These are phyloP conservation scores for Myotis vivesi DNA, from an alignment of 2,797 vertebrate genomes.

Conservation along the genomic window DNA sequence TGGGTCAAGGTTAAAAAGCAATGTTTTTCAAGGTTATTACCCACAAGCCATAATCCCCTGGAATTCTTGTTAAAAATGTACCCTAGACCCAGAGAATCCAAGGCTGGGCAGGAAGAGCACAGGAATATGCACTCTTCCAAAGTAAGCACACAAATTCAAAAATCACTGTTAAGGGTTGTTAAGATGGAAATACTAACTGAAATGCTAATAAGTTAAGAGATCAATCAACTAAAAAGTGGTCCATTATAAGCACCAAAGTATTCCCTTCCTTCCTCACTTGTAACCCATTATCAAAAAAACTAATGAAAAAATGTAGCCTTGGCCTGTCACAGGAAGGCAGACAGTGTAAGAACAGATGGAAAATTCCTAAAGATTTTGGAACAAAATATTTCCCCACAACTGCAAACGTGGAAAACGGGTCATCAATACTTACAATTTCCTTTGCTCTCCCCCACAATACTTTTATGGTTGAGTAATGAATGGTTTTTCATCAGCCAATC, in stretches of 20 bases:
- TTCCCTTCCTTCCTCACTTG: not conserved
- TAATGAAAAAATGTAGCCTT: not conserved
- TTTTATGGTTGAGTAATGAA: not conserved
- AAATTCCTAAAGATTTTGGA: slow-evolving; percentile 1
- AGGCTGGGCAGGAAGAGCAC: not conserved
- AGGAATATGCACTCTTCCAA: not conserved
- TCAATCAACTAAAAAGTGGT: not conserved
- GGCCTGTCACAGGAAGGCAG: not conserved
- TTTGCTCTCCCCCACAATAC: not conserved
- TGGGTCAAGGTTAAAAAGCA: slow-evolving; percentile 1
- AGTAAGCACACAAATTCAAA: not conserved
- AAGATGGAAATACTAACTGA: not conserved
- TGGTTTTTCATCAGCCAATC: not conserved
- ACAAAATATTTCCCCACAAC: slow-evolving; percentile 31
- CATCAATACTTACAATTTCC: not conserved
- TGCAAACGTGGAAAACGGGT: slow-evolving; percentile 8
- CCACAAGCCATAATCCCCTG: not conserved
- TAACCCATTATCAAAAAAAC: not conserved
- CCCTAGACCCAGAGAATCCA: not conserved
- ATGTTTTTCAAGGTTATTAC: not conserved
- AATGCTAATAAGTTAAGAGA: not conserved
- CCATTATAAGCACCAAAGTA: not conserved
- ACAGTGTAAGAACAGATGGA: not conserved
- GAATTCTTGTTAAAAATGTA: slow-evolving; percentile 12
- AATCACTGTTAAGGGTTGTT: not conserved